A percentile compares a stretch with the other conserved stretches of the same genome.
These are phyloP conservation scores for Ephialtes manifestator DNA, from an alignment of 2,888 invertebrate genomes.

Conservation along the genomic window DNA sequence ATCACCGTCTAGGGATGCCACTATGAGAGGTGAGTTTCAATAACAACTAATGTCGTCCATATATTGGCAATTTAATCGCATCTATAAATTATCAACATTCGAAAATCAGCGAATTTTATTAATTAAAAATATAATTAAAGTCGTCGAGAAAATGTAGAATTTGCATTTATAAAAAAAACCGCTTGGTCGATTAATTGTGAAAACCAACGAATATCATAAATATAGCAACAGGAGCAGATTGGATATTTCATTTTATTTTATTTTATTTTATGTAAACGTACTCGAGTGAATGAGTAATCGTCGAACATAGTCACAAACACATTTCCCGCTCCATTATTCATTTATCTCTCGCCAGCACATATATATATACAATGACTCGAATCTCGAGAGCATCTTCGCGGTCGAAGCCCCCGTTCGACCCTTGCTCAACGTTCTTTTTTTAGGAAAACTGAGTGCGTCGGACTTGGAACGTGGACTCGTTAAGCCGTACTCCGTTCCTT, in stretches of 20 bases:
- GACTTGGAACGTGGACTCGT: slow-evolving; percentile 74
- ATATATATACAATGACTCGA: slow-evolving; percentile 8
- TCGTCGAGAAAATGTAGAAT: background rate
- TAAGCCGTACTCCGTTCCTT: slow-evolving; percentile 74
- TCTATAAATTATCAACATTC: background rate
- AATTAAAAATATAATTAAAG: background rate
- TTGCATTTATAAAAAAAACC: background rate
- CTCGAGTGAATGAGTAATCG: slow-evolving; percentile 28
- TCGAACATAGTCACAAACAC: slow-evolving; percentile 14
- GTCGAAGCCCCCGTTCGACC: slow-evolving; percentile 36
- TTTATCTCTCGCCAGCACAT: slow-evolving; percentile 17
- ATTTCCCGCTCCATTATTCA: slow-evolving; percentile 39
- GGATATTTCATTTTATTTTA: background rate
- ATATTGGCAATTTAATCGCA: slow-evolving; percentile 7
- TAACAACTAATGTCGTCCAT: background rate
- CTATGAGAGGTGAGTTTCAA: slow-evolving; percentile 83
- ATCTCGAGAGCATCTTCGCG: slow-evolving; percentile 5
- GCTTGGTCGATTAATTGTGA: background rate
- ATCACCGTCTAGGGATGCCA: slow-evolving; percentile 81
- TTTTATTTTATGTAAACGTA: slow-evolving; percentile 2
- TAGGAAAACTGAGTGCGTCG: slow-evolving; percentile 73
- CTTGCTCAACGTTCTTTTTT: slow-evolving; percentile 69
- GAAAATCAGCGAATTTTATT: background rate
- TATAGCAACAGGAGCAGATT: background rate
- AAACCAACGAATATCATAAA: background rate